Percentiles rank a stretch among this genome's conserved stretches.
phyloP scores from a whole-genome alignment of 2,888 invertebrate genomes.

The Trichacis sp. region DNA sequence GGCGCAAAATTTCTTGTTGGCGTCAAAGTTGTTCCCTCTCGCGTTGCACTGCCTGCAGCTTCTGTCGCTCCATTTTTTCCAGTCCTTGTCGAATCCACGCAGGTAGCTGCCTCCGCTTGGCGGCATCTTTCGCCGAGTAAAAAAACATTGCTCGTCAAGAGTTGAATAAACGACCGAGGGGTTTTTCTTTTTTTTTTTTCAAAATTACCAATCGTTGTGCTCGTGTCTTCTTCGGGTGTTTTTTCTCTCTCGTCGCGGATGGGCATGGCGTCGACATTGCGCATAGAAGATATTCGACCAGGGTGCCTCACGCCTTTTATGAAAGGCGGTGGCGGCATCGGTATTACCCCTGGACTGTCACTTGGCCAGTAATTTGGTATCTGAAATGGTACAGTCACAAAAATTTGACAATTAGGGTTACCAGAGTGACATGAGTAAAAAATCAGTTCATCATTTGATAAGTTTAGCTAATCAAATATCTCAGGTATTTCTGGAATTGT shows the following conservation, averaged over 20 bases:
- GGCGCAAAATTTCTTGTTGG: conserved; percentile 75
- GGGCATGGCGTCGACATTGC: conserved; percentile 54
- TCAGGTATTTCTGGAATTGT: too few species aligned
- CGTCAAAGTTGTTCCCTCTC: conserved; percentile 77
- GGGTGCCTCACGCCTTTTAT: conserved; percentile 61
- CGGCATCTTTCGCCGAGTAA: conserved; percentile 74
- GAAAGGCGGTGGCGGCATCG: conserved; percentile 58
- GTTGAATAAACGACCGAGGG: neutral
- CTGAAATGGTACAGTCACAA: too few species aligned
- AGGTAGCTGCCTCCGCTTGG: conserved; percentile 90
- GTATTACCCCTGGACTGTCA: conserved; percentile 51
- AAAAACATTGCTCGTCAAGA: too few species aligned
- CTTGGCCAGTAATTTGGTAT: conserved; percentile 59
- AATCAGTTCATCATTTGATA: too few species aligned
- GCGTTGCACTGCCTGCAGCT: conserved; percentile 86
- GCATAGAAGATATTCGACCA: conserved; percentile 56
- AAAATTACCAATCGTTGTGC: conserved; percentile 60
- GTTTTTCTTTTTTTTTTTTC: neutral
- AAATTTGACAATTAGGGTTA: conserved; percentile 50
- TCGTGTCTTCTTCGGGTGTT: conserved; percentile 64
- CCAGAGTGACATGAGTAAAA: neutral
- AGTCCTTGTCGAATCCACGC: conserved; percentile 97
- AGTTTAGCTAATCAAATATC: too few species aligned
- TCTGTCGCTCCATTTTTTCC: conserved; percentile 97
- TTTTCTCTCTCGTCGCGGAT: conserved; percentile 63